Percentiles rank a stretch among this genome's conserved stretches.
phyloP scores from a whole-genome alignment of 2,888 invertebrate species.

The Pyrrhosoma nymphula region DNA sequence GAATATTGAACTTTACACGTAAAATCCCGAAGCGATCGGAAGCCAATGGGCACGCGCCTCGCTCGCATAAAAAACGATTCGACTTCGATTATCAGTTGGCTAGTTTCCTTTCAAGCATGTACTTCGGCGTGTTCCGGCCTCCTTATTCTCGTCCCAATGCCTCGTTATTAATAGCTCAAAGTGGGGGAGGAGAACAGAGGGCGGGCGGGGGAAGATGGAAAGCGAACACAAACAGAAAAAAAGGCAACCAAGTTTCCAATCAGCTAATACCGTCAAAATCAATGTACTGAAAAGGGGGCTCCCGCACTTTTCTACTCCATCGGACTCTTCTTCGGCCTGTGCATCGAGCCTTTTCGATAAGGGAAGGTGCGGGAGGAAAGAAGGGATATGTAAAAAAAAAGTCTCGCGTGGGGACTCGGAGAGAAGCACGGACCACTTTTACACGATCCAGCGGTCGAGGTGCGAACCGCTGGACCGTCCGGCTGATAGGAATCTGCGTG shows the following conservation, averaged over 20 bases:
- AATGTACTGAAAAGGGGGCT: slow-evolving; percentile 49
- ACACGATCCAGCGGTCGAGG: slow-evolving; percentile 7
- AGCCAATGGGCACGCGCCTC: slow-evolving; percentile 24
- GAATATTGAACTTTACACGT: slow-evolving; percentile 34
- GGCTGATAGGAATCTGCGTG: slow-evolving; percentile 47
- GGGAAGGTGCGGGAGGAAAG: too few species aligned
- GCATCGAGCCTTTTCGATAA: not conserved
- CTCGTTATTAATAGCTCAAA: slow-evolving; percentile 20
- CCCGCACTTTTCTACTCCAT: slow-evolving; percentile 30
- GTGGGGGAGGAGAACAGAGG: not conserved
- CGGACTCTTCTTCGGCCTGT: not conserved
- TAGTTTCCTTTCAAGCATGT: slow-evolving; percentile 28
- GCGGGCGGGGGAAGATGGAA: not conserved
- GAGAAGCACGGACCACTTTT: not conserved
- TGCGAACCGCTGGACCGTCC: slow-evolving; percentile 3
- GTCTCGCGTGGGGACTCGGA: not conserved
- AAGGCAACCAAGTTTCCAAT: not conserved
- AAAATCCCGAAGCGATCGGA: not conserved
- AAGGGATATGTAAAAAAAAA: not conserved
- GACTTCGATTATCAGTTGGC: slow-evolving; percentile 40
- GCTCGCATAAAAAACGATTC: not conserved
- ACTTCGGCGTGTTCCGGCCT: slow-evolving; percentile 29
- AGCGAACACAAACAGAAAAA: not conserved
- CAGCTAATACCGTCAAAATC: slow-evolving; percentile 45
- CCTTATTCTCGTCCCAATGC: not conserved